Percentiles rank a stretch among this genome's conserved stretches.
These are phyloP conservation scores for Hirundichthys speculiger DNA, from an alignment of 2,113 vertebrate genomes.

Conservation along the genomic window DNA sequence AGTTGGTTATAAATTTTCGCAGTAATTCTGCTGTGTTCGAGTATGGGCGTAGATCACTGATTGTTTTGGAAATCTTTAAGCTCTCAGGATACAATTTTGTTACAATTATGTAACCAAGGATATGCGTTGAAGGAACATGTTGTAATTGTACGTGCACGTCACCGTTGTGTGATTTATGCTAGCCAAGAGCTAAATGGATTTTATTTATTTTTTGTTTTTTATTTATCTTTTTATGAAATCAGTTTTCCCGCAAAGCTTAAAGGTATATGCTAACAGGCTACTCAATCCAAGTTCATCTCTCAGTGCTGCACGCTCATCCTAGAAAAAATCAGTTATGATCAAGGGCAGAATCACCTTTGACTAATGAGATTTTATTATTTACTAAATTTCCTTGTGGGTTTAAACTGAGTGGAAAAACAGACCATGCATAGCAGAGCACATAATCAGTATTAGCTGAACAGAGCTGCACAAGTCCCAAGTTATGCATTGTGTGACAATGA, in stretches of 20 bases:
- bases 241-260: background rate
- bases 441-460: constrained; percentile 57
- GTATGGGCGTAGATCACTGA: background rate
- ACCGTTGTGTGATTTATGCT: too few relatives aligned
- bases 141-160: too few relatives aligned
- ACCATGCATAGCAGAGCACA: constrained; percentile 65
- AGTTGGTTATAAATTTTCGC: background rate
- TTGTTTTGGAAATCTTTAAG: background rate
- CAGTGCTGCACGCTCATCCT: constrained; percentile 48
- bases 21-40: background rate
- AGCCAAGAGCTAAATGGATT: too few relatives aligned
- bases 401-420: constrained; percentile 48
- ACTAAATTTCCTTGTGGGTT: constrained; percentile 69
- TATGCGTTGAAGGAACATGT: too few relatives aligned
- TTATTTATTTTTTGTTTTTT: background rate
- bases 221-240: constrained; percentile 14
- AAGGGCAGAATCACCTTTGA: constrained; percentile 73
- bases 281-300: constrained; percentile 43
- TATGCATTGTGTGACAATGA: constrained; percentile 29
- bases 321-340: constrained; percentile 59
- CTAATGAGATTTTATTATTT: constrained; percentile 74
- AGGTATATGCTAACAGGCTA: constrained; percentile 18
- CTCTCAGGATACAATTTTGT: too few relatives aligned
- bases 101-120: too few relatives aligned
- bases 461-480: constrained; percentile 36